phyloP scores from a whole-genome alignment of 2,797 vertebrate genomes.

The Schizothorax lantsangensis region DNA sequence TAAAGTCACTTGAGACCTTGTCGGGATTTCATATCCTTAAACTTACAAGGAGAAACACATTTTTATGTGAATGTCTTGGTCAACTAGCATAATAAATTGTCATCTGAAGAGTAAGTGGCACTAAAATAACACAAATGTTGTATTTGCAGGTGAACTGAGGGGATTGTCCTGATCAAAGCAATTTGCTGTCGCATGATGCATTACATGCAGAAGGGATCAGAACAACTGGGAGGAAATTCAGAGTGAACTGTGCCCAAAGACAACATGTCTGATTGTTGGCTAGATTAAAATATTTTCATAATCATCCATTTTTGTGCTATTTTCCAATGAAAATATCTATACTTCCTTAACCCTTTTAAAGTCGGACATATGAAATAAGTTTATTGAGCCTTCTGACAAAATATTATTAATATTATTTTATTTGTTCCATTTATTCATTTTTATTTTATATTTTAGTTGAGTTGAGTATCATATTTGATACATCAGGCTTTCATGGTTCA shows the following conservation, averaged over 20 bases:
- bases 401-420: too few relatives aligned
- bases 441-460: too few relatives aligned
- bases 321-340: too few relatives aligned
- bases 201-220: background rate
- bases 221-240: background rate
- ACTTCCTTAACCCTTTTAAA: too few relatives aligned
- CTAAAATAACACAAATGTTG: background rate
- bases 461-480: background rate
- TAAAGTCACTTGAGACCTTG: slow-evolving; percentile 4
- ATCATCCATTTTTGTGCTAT: background rate
- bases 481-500: background rate
- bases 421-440: too few relatives aligned
- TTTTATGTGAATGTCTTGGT: background rate
- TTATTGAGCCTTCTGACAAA: too few relatives aligned
- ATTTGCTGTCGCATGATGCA: background rate
- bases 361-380: too few relatives aligned
- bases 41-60: background rate
- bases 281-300: background rate
- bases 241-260: background rate
- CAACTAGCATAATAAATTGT: background rate
- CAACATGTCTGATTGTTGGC: background rate
- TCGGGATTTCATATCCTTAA: background rate
- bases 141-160: background rate
- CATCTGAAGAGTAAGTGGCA: background rate
- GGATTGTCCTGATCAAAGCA: background rate